Conservation (phyloP, 2,797 vertebrate genomes). For the Sarcophilus harrisii region DNA sequence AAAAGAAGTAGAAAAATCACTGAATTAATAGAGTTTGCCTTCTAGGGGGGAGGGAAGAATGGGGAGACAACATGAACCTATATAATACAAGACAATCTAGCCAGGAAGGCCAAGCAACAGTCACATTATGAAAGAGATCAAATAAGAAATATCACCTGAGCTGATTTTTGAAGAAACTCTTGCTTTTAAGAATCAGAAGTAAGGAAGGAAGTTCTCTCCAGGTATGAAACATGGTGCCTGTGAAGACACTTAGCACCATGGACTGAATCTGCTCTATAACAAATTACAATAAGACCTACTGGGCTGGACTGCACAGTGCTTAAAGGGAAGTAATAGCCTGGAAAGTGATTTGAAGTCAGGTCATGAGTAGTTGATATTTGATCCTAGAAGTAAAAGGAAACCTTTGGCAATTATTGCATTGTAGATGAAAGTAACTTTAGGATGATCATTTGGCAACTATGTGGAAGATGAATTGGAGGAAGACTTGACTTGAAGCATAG, state of each 20-base stretch:
- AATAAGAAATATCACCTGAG: no score
- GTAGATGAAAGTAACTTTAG: no score
- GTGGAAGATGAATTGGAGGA: no score
- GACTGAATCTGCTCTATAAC: not conserved
- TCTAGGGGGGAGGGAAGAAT: not conserved
- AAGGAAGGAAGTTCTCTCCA: not conserved
- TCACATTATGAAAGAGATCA: no score
- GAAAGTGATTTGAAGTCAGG: not conserved
- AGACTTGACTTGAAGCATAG: no score
- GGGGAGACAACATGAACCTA: not conserved
- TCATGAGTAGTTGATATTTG: not conserved
- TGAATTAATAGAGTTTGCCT: not conserved
- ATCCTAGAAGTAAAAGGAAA: no score
- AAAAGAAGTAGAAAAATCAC: not conserved
- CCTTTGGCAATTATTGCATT: no score
- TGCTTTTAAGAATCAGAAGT: not conserved
- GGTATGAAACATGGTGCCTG: not conserved
- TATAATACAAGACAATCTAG: not conserved
- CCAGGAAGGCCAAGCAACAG: no score
- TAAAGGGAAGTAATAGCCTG: not conserved
- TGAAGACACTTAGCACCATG: not conserved
- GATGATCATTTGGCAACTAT: no score
- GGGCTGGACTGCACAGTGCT: not conserved
- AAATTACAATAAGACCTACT: not conserved
- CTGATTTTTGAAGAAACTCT: not conserved